Evolutionary conservation across 92 coral and sea anemone genomes (phyloP).

Genomic region (Epizoanthus illoricatus): DNA sequence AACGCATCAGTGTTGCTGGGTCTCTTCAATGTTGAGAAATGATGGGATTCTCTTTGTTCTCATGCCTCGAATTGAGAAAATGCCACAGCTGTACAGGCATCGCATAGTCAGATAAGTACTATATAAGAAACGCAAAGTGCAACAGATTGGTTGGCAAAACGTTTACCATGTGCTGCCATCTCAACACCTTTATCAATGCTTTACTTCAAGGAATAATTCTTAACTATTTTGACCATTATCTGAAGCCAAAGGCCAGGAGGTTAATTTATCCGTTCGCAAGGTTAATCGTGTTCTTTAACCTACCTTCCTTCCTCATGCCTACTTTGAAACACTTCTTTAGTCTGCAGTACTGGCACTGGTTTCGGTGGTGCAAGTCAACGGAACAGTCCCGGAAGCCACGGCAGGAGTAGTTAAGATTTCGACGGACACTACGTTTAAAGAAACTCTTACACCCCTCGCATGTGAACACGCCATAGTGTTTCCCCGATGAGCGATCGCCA

Average conservation of each 20-base stretch:
- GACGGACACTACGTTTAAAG: conserved; percentile 93
- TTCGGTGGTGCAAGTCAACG: conserved; percentile 91
- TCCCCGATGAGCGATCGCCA: conserved; percentile 94
- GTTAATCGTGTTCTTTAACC: conserved; percentile 26
- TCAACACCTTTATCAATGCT: background rate
- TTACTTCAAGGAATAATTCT: background rate
- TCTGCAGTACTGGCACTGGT: conserved; percentile 97
- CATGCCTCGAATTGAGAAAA: no score
- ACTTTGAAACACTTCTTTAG: conserved; percentile 92
- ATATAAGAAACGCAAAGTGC: no score
- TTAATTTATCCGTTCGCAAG: conserved; percentile 3
- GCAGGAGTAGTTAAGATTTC: conserved; percentile 87
- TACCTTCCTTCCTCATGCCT: conserved; percentile 98
- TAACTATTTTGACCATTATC: background rate
- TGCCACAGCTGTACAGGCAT: no score
- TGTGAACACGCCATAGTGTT: conserved; percentile 96
- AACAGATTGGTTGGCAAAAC: no score
- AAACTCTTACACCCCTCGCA: conserved; percentile 98
- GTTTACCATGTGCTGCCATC: no score
- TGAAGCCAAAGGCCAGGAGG: conserved; percentile 4
- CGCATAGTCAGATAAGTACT: no score
- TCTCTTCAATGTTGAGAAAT: no score
- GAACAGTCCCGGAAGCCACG: conserved; percentile 89
- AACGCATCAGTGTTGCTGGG: no score
- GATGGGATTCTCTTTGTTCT: no score